phyloP scores from a whole-genome alignment of 1,140 invertebrate genomes.

The Bombus waltoni region DNA sequence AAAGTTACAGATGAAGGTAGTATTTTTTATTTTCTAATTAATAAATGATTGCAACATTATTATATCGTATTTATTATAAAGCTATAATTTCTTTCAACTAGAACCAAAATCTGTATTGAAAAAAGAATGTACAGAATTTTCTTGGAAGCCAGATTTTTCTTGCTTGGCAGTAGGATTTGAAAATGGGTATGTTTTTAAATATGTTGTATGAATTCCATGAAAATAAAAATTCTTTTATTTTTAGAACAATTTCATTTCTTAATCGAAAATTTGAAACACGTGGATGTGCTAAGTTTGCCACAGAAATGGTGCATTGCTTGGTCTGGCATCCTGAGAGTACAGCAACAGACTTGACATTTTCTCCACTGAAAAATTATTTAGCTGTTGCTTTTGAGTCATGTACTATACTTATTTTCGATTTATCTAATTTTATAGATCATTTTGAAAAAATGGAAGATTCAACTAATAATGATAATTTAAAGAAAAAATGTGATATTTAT shows the following conservation, averaged over 20 bases:
- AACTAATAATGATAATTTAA: background rate
- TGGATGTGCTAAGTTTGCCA: conserved; percentile 61
- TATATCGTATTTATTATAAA: conserved; percentile 20
- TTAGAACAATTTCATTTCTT: conserved; percentile 73
- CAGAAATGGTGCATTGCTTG: conserved; percentile 85
- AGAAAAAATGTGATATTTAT: conserved; percentile 49
- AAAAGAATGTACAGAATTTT: conserved; percentile 83
- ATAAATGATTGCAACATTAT: background rate
- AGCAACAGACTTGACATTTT: conserved; percentile 82
- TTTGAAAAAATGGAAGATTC: background rate
- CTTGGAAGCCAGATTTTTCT: conserved; percentile 86
- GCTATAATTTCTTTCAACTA: conserved; percentile 49
- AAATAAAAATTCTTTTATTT: conserved; percentile 48
- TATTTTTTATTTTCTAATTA: background rate
- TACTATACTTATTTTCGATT: conserved; percentile 84
- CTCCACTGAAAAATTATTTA: conserved; percentile 85
- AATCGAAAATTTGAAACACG: conserved; percentile 67
- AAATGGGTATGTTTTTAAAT: conserved; percentile 81
- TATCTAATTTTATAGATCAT: conserved; percentile 60
- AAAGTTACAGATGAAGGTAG: conserved; percentile 80
- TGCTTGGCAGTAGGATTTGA: conserved; percentile 85
- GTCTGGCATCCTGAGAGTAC: conserved; percentile 89
- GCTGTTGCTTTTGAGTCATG: conserved; percentile 85
- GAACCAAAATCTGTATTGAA: conserved; percentile 68
- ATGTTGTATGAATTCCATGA: background rate